A percentile compares a stretch with the other conserved stretches of the same genome.
phyloP scores from a whole-genome alignment of 2,113 vertebrate species.

The Egretta garzetta region DNA sequence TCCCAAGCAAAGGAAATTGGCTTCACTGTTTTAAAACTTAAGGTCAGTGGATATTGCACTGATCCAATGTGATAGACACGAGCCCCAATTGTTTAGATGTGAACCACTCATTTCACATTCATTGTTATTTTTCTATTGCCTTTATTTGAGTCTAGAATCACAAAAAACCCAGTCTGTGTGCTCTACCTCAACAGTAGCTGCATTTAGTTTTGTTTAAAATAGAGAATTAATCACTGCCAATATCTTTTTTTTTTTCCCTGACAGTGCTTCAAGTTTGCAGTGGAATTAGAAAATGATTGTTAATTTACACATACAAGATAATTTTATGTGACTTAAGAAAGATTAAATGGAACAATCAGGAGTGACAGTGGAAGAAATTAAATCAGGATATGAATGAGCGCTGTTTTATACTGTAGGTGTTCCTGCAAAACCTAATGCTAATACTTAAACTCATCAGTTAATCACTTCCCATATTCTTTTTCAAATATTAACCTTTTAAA shows the following conservation, averaged over 20 bases:
- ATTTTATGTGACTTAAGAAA: slow-evolving; percentile 68
- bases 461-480: slow-evolving; percentile 70
- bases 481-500: slow-evolving; percentile 69
- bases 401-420: slow-evolving; percentile 69
- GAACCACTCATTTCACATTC: slow-evolving; percentile 32
- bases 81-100: background rate
- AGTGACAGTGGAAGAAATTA: slow-evolving; percentile 75
- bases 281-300: slow-evolving; percentile 63
- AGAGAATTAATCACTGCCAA: slow-evolving; percentile 24
- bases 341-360: slow-evolving; percentile 72
- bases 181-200: background rate
- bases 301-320: slow-evolving; percentile 72
- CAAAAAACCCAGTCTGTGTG: background rate
- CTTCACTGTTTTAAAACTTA: slow-evolving; percentile 60
- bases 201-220: slow-evolving; percentile 59
- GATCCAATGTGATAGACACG: background rate
- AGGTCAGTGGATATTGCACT: slow-evolving; percentile 37
- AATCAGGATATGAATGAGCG: slow-evolving; percentile 78
- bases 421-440: slow-evolving; percentile 64
- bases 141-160: background rate
- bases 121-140: slow-evolving; percentile 30
- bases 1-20: slow-evolving; percentile 71
- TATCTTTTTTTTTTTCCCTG: background rate
- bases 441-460: slow-evolving; percentile 71
- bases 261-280: slow-evolving; percentile 39